Conservation (phyloP, 2,113 vertebrate species). For the Bucco capensis region DNA sequence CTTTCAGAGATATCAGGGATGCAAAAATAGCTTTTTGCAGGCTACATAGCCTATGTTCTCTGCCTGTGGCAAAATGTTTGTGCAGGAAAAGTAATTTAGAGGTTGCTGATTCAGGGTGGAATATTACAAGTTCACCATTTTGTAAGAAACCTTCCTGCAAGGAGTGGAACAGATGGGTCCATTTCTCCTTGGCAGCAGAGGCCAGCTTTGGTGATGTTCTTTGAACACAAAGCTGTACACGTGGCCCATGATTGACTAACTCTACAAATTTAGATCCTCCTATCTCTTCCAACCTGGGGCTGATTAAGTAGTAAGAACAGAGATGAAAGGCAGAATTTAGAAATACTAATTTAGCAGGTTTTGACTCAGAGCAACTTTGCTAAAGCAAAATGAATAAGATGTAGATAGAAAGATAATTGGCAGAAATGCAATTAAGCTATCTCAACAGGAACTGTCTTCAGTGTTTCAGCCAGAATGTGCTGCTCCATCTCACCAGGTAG, state of each 20-base stretch:
- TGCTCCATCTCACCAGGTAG: constrained; percentile 36
- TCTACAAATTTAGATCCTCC: neutral
- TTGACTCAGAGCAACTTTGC: constrained; percentile 4
- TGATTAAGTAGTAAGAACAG: neutral
- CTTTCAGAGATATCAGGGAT: neutral
- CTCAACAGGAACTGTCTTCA: constrained; percentile 38
- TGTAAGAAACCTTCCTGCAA: neutral
- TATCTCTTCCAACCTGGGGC: neutral
- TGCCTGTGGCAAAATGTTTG: neutral
- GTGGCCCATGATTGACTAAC: neutral
- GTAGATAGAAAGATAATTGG: constrained; percentile 54
- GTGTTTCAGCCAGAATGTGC: neutral
- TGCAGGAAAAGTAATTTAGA: constrained; percentile 2
- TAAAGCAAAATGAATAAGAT: constrained; percentile 39
- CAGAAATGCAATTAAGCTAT: constrained; percentile 53
- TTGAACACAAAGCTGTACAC: neutral
- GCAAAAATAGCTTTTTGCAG: neutral
- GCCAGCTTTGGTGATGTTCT: neutral
- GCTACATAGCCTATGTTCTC: neutral
- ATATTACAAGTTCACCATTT: neutral
- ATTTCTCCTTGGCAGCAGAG: neutral
- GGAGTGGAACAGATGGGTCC: neutral
- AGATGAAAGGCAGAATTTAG: constrained; percentile 39
- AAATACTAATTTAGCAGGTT: constrained; percentile 39
- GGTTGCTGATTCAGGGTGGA: neutral